Base-by-base conservation (phyloP, 92 coral and sea anemone species). In the Epizoanthus scotinus region DNA sequence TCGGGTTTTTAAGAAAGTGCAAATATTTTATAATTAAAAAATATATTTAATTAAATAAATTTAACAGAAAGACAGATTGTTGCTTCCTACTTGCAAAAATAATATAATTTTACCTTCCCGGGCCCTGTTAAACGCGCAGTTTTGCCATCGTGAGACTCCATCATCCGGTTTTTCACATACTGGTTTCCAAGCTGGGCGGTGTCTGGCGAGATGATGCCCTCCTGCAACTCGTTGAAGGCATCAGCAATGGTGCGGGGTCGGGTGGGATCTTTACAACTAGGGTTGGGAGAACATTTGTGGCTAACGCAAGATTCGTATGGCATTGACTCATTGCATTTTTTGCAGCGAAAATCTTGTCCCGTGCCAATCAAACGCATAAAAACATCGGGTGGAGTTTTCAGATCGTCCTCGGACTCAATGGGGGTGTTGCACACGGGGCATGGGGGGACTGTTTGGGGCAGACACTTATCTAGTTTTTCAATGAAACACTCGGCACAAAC, bases 101-200 rank as follows among this genome's bases (percentile, higher is more conserved):
- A 67, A 67, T 50, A 67, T 62, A 26, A 65, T 67, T 67, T 29
- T 67, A 24, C 36, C 70, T 26, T 64, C 8, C 70, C 70, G 5
- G 70, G 70, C 38, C 70, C 70, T 7, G 40, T 24, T 64, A 24
- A 27, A 64, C 36, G 70, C 29, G 70, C 70, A n/a, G 70, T 27
- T 64, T 64, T 64, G 19, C 71, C 71, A 67, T 67, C 53, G 42
- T 31, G 42, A 10, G 52, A 67, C 71, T 67, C 71, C 28, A 31
- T 67, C 58, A 69, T 20, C 53, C 53, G 25, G 53, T 69, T 69
- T 34, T 29, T 69, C 54, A 69, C 74, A 69, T 34, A 69, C 74
- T 69, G 58, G 53, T 69, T 69, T 69, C 29, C 74, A 31, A 69
- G 74, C 74, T 69, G 53, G 74, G 74, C 74, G 74, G 57, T 40